phyloP scores from a whole-genome alignment of 2,113 vertebrate genomes.

The Garra rufa region DNA sequence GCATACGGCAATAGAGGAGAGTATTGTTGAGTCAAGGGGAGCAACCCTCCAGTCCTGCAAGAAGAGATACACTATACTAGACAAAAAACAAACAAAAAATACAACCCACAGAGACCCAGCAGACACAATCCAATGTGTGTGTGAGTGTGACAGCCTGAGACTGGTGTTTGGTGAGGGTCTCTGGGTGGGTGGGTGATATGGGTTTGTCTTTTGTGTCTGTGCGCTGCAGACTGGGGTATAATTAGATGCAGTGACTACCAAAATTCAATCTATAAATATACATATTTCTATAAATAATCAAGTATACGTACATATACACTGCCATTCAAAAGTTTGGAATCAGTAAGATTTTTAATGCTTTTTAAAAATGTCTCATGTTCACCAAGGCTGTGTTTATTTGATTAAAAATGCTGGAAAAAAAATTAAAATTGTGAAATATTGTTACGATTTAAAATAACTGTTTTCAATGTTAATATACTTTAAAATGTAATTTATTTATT shows the following conservation, averaged over 20 bases:
- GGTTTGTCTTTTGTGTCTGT: conserved; percentile 4
- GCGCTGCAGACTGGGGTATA: not conserved
- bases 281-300: not conserved
- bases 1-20: conserved; percentile 44
- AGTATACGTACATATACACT: no score
- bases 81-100: conserved; percentile 31
- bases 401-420: no score
- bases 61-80: conserved; percentile 30
- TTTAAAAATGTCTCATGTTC: no score
- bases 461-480: no score
- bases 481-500: no score
- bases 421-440: no score
- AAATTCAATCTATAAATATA: not conserved
- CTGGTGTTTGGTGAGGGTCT: conserved; percentile 29
- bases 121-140: conserved; percentile 36
- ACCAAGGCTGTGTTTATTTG: no score
- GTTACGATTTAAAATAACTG: no score
- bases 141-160: conserved; percentile 22
- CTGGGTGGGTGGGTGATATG: conserved; percentile 3
- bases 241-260: not conserved
- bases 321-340: no score
- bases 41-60: conserved; percentile 43
- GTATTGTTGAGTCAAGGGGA: conserved; percentile 50
- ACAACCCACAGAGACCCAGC: conserved; percentile 19
- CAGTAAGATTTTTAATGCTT: no score